A percentile compares a stretch with the other conserved stretches of the same genome.
These are phyloP conservation scores for Sarotherodon lohbergeri DNA, from an alignment of 2,113 vertebrate species.

Conservation along the genomic window DNA sequence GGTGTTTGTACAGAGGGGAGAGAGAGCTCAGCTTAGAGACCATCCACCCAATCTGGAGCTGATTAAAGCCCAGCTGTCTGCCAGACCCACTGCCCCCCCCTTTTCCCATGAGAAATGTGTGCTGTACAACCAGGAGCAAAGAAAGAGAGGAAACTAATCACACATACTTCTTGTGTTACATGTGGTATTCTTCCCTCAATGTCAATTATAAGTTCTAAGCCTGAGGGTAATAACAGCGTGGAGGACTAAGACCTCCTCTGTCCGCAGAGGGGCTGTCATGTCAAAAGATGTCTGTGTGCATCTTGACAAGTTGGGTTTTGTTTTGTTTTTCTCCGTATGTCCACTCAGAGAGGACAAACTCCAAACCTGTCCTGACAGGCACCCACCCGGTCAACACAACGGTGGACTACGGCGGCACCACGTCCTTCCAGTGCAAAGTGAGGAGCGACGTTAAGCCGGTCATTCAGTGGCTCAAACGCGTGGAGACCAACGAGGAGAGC, in stretches of 20 bases:
- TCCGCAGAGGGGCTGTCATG: slow-evolving; percentile 14
- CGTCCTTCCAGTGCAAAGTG: slow-evolving; percentile 97
- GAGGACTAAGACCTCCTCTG: slow-evolving; percentile 17
- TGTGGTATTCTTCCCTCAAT: slow-evolving; percentile 55
- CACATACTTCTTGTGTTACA: slow-evolving; percentile 70
- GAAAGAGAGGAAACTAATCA: slow-evolving; percentile 67
- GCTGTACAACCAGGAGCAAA: slow-evolving; percentile 65
- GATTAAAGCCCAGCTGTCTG: slow-evolving; percentile 85
- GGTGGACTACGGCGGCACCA: slow-evolving; percentile 92
- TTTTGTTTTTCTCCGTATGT: not conserved
- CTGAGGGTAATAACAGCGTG: slow-evolving; percentile 4
- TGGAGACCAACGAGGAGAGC: slow-evolving; percentile 86
- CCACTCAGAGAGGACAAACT: slow-evolving; percentile 86
- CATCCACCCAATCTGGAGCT: slow-evolving; percentile 79
- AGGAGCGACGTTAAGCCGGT: slow-evolving; percentile 96
- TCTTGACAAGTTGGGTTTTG: not conserved
- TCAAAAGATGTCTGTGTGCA: not conserved
- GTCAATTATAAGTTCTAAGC: slow-evolving; percentile 48
- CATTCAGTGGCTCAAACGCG: slow-evolving; percentile 97
- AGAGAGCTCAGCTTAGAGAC: slow-evolving; percentile 34
- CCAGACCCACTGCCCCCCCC: slow-evolving; percentile 24
- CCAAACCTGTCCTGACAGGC: slow-evolving; percentile 92
- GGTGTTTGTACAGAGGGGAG: slow-evolving; percentile 35
- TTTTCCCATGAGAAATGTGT: slow-evolving; percentile 50
- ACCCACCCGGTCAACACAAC: slow-evolving; percentile 96